Conservation (phyloP, 2,113 vertebrate species). For the Aegithalos caudatus region DNA sequence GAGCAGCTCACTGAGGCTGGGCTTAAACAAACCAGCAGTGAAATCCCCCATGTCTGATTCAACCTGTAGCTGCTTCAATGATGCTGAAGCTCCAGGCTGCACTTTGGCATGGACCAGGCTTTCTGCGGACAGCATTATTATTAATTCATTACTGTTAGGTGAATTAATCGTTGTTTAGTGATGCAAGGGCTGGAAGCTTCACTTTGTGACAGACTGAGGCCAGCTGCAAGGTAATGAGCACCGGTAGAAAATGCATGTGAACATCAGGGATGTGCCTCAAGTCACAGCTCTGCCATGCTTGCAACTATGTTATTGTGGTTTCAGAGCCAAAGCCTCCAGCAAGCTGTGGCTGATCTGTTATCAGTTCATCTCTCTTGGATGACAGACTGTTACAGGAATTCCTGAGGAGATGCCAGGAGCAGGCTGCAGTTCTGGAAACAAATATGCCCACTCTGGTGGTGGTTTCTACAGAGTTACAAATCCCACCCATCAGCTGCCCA, state of each 20-base stretch:
- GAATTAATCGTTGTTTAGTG: background rate
- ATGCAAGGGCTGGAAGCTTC: background rate
- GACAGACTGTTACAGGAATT: background rate
- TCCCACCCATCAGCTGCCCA: background rate
- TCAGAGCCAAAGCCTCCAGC: background rate
- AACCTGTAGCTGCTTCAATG: background rate
- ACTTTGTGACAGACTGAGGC: background rate
- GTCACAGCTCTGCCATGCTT: accelerated
- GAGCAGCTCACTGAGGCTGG: background rate
- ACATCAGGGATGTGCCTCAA: accelerated
- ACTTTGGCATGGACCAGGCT: background rate
- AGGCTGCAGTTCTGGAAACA: background rate
- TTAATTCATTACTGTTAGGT: background rate
- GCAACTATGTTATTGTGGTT: background rate
- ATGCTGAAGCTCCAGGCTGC: background rate
- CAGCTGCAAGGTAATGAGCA: too few relatives aligned
- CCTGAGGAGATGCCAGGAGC: background rate
- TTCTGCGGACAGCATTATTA: background rate
- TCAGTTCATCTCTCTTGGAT: background rate
- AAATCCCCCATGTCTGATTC: background rate
- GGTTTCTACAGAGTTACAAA: background rate
- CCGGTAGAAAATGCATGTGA: accelerated
- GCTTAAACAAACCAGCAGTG: background rate
- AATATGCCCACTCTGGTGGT: accelerated
- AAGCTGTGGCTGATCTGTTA: background rate